Conservation (phyloP, 2,888 invertebrate genomes). For the Pristionchus maxplancki region DNA sequence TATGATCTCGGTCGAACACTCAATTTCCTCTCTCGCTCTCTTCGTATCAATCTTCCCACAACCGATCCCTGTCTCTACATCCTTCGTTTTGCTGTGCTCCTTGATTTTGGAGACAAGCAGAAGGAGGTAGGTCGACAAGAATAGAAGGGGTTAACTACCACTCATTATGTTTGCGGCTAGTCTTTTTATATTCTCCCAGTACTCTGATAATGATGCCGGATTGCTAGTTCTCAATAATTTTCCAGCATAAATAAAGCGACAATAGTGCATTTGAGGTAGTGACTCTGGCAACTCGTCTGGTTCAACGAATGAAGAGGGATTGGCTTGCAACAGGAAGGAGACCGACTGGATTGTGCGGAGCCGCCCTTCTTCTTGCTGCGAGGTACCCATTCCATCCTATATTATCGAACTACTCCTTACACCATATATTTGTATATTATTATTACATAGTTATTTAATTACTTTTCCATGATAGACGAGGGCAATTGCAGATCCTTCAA, state of each 20-base stretch:
- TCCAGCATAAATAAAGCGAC: not conserved
- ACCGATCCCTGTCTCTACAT: conserved; percentile 96
- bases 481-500: conserved; percentile 59
- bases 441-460: not conserved
- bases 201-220: no score
- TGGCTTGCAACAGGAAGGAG: conserved; percentile 95
- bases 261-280: conserved; percentile 82
- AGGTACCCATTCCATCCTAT: conserved; percentile 79
- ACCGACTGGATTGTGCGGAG: conserved; percentile 97
- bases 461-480: no score
- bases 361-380: conserved; percentile 94
- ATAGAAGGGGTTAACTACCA: not conserved
- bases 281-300: conserved; percentile 92
- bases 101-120: conserved; percentile 90
- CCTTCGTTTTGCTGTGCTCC: conserved; percentile 91
- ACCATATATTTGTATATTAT: not conserved
- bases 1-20: conserved; percentile 95
- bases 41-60: conserved; percentile 85
- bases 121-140: conserved; percentile 83
- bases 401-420: conserved; percentile 84
- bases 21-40: conserved; percentile 87
- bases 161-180: not conserved
- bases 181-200: not conserved
- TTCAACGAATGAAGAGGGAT: conserved; percentile 97
- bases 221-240: not conserved